Percentiles rank a stretch among this genome's conserved stretches.
Conservation (phyloP, 2,113 vertebrate genomes). For the Tupaia tana region DNA sequence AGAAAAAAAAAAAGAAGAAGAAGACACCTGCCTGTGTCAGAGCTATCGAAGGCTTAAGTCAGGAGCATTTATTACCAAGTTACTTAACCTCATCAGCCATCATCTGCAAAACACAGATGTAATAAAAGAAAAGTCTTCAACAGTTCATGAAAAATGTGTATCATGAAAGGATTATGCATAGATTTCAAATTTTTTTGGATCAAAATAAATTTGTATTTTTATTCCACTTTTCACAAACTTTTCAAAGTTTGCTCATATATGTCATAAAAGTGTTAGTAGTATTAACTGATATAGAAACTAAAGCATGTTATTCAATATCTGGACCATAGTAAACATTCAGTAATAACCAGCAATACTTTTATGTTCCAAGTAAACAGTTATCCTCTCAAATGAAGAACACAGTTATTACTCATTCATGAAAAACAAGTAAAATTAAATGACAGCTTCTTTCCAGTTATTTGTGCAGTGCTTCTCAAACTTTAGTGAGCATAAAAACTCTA, state of each 20-base stretch:
- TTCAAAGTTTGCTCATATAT: too few species aligned
- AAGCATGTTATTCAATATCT: not conserved
- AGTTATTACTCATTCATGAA: not conserved
- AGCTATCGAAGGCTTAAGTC: not conserved
- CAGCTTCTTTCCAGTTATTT: not conserved
- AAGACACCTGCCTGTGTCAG: not conserved
- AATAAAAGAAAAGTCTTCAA: too few species aligned
- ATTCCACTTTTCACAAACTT: too few species aligned
- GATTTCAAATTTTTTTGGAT: too few species aligned
- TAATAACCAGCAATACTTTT: not conserved
- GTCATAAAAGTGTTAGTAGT: not conserved
- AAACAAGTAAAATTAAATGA: not conserved
- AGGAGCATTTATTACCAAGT: not conserved
- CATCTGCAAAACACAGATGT: not conserved
- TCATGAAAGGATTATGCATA: too few species aligned
- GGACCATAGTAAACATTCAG: not conserved
- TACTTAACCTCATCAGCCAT: not conserved
- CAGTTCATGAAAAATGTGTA: too few species aligned
- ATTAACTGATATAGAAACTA: not conserved
- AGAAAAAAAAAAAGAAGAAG: too few species aligned
- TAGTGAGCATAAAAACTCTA: not conserved
- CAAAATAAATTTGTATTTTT: too few species aligned
- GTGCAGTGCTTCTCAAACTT: not conserved
- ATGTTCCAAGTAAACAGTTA: not conserved
- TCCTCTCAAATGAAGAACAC: not conserved